Evolutionary conservation across 2,113 vertebrate species (phyloP), one percentile per base, ranked within the genome.

Genomic region (Plestiodon gilberti): DNA sequence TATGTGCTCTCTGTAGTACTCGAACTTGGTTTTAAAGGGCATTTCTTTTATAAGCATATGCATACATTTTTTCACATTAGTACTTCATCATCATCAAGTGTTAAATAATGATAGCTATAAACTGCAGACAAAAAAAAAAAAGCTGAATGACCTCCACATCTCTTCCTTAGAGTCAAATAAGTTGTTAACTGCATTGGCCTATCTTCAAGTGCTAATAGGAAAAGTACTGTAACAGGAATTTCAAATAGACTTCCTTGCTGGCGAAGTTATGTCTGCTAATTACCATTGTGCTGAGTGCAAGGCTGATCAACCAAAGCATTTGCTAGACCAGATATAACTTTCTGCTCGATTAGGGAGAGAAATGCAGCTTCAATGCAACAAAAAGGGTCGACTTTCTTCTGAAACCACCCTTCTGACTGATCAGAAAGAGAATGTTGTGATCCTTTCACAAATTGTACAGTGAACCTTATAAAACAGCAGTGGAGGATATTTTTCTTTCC

Each of bases 31-130:
- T 93, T 35, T 79, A 87, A 91, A 78, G 43, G 30, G 0, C 20
- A 23, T 88, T 92, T 88, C 0, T 88, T 89, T 91, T 86, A 57
- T 90, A 87, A 90, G 40, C 22, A 93, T 78, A 78, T 84, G 52
- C 62, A 67, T 90, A 2, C n/a, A 81, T 91, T 87, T 87, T 78
- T 91, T 91, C 80, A 71, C 14, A 15, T 84, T 82, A 87, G 48
- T 61, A 52, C 87, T 92, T 92, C 69, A 81, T 89, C 89, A 86
- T 88, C 28, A 57, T 71, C 4, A 89, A 82, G 59, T 84, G 35
- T 52, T 90, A 80, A 62, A 30, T 85, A 62, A 70, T 78, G n/a
- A 89, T 76, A 89, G 28, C 38, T 67, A 83, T 88, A 82, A 6
- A 33, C 30, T 88, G 38, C 59, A 30, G 0, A 1, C 79, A 69